These are phyloP conservation scores for Synanthedon formicaeformis DNA, from an alignment of 2,888 invertebrate genomes.

Conservation along the genomic window DNA sequence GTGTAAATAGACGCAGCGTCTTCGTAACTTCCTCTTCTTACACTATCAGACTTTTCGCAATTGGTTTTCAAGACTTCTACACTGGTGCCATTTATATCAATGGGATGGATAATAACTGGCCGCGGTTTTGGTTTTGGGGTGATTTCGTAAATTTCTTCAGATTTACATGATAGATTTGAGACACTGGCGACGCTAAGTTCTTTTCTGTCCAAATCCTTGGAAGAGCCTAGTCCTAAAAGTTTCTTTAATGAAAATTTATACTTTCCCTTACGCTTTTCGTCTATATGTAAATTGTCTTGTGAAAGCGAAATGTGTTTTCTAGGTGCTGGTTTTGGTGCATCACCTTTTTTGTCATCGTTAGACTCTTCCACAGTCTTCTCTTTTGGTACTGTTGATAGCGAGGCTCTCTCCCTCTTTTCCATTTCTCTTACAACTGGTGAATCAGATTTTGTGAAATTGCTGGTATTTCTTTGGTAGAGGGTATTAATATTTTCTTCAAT, in stretches of 20 bases:
- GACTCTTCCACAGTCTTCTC: slow-evolving; percentile 34
- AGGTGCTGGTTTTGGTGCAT: slow-evolving; percentile 76
- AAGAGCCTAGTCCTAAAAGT: slow-evolving; percentile 82
- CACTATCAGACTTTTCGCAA: slow-evolving; percentile 45
- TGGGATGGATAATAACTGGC: slow-evolving; percentile 88
- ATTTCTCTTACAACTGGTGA: slow-evolving; percentile 80
- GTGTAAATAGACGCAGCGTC: slow-evolving; percentile 70
- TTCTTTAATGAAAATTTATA: slow-evolving; percentile 86
- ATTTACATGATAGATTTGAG: slow-evolving; percentile 60
- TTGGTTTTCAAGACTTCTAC: slow-evolving; percentile 80
- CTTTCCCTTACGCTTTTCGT: slow-evolving; percentile 76
- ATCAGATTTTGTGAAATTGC: slow-evolving; percentile 70
- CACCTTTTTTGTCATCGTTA: slow-evolving; percentile 34
- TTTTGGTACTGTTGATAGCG: slow-evolving; percentile 33
- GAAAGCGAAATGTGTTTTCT: slow-evolving; percentile 79
- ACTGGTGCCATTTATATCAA: slow-evolving; percentile 84
- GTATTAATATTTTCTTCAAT: slow-evolving; percentile 60
- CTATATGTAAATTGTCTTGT: slow-evolving; percentile 76
- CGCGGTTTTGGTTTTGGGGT: slow-evolving; percentile 78
- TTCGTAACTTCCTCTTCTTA: slow-evolving; percentile 55
- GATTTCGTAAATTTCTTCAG: slow-evolving; percentile 67
- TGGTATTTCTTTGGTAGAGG: slow-evolving; percentile 73
- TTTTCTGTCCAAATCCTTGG: slow-evolving; percentile 76
- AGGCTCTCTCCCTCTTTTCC: slow-evolving; percentile 79
- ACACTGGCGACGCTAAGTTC: slow-evolving; percentile 48